Conservation (phyloP, 2,797 vertebrate genomes). For the Erethizon dorsatum region DNA sequence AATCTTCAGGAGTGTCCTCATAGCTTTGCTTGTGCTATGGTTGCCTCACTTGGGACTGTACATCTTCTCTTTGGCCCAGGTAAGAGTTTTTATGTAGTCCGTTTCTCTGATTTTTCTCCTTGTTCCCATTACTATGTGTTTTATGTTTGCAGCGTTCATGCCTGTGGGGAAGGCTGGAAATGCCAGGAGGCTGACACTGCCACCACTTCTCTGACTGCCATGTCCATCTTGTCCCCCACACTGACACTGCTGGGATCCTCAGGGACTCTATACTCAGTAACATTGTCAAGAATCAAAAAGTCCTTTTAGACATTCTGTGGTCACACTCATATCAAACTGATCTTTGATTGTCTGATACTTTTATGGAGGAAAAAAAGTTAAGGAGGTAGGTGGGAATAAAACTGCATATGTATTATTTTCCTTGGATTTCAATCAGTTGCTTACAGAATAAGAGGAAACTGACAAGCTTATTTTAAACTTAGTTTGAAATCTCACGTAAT, state of each 20-base stretch:
- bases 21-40: slow-evolving; percentile 93
- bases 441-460: slow-evolving; percentile 75
- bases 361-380: neutral
- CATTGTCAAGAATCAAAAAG: neutral
- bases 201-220: neutral
- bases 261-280: neutral
- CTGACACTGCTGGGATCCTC: neutral
- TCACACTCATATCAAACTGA: neutral
- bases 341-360: slow-evolving; percentile 41
- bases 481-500: slow-evolving; percentile 63
- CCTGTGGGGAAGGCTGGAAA: neutral
- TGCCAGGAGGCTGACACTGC: neutral
- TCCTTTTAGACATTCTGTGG: slow-evolving; percentile 28
- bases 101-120: slow-evolving; percentile 29
- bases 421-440: slow-evolving; percentile 53
- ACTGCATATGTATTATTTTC: slow-evolving; percentile 65
- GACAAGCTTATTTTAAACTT: slow-evolving; percentile 68
- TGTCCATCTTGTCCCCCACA: neutral
- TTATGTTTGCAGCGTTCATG: neutral
- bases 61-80: slow-evolving; percentile 97
- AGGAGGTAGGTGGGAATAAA: slow-evolving; percentile 14
- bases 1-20: slow-evolving; percentile 94
- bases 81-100: slow-evolving; percentile 82
- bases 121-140: neutral
- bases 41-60: slow-evolving; percentile 95